Evolutionary conservation across 2,113 vertebrate species (phyloP), one percentile per base, ranked within the genome.

Genomic region (Gnathonemus longibarbis): DNA sequence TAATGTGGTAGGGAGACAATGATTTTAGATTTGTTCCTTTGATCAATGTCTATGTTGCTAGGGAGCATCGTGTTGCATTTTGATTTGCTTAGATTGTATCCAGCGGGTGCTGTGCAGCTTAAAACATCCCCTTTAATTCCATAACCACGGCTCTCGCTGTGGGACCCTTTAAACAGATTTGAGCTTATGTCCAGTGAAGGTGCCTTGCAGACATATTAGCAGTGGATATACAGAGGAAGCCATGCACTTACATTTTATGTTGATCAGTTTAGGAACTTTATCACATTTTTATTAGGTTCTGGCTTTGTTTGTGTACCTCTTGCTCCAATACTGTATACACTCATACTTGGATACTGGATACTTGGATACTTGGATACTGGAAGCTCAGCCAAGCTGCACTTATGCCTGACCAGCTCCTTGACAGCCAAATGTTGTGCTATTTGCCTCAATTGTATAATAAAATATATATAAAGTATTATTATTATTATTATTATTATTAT

Each of bases 1-100:
- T 88, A 62, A 49, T 62, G 52, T 62, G 19, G 52, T 62, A 62
- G 8, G 39, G 87, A 88, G 53, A 66, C 56, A 62, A 45, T 50
- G 49, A 52, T 62, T 87, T 87, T 35, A 88, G 17, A 45, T 88
- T 88, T 42, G 56, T 62, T 62, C 35, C 87, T 88, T 88, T 88
- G 53, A 42, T 62, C 17, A 58, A 88, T 42, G 35, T 62, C 27
- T 87, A 39, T 9, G 45, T 48, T 49, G 27, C 84, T 27, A 35
- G 6, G 85, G 31, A 39, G 49, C 85, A 85, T 87, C n/a, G 27
- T 15, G 31, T 87, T 49, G 48, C 85, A 87, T 52, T 87, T 87
- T 87, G 50, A 52, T 87, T 39, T 39, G 50, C 85, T 9, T 87
- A n/a, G 11, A 87, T n/a, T 52, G 48, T 53, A 53, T 87, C 7